Evolutionary conservation across 1,140 invertebrate genomes (phyloP).

Genomic region (Mycetomoellerius zeteki): DNA sequence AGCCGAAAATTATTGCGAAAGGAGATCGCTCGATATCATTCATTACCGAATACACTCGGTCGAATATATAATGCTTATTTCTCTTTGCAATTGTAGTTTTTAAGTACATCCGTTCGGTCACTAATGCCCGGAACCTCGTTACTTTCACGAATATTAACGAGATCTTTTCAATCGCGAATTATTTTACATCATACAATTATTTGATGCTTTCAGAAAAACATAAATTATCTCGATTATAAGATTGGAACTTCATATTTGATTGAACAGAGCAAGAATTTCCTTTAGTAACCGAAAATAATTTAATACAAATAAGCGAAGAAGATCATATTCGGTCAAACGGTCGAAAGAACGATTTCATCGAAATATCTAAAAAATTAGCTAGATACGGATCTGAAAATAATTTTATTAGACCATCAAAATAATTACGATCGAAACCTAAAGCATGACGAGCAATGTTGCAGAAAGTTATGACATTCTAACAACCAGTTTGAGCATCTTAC

Average conservation of each 20-base stretch:
- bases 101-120: conserved; percentile 13
- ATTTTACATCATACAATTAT: background rate
- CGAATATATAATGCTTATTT: conserved; percentile 10
- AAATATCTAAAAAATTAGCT: too few species aligned
- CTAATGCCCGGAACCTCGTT: conserved; percentile 12
- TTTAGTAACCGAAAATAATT: background rate
- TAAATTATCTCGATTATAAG: background rate
- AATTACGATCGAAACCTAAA: too few species aligned
- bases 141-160: conserved; percentile 55
- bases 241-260: background rate
- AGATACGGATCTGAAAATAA: too few species aligned
- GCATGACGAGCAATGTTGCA: too few species aligned
- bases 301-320: background rate
- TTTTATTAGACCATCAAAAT: too few species aligned
- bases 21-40: conserved; percentile 34
- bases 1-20: conserved; percentile 41
- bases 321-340: too few species aligned
- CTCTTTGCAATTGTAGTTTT: conserved; percentile 31
- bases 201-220: background rate
- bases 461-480: too few species aligned
- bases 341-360: too few species aligned
- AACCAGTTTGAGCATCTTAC: too few species aligned
- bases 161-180: conserved; percentile 16
- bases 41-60: background rate
- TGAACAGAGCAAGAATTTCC: background rate